phyloP scores from a whole-genome alignment of 2,888 invertebrate species.

The Nomada ferruginata region DNA sequence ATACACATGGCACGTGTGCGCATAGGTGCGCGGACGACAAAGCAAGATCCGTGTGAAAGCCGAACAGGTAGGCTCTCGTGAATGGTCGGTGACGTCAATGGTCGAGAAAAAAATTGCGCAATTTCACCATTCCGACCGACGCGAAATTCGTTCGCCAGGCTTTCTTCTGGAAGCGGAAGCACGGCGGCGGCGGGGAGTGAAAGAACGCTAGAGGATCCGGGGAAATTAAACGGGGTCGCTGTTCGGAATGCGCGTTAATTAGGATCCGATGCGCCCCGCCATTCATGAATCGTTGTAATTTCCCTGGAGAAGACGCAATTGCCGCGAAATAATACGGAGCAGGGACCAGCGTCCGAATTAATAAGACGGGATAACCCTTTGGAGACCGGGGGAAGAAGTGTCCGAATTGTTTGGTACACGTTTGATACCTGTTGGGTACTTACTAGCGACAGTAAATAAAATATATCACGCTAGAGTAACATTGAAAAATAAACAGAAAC shows the following conservation, averaged over 20 bases:
- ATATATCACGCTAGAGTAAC: too few relatives aligned
- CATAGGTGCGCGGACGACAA: constrained; percentile 72
- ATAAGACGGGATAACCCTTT: too few relatives aligned
- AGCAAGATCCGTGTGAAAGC: constrained; percentile 83
- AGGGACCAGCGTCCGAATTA: too few relatives aligned
- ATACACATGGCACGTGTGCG: background rate
- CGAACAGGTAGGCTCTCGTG: constrained; percentile 71
- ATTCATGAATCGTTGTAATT: constrained; percentile 41
- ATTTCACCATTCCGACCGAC: constrained; percentile 77
- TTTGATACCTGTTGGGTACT: too few relatives aligned
- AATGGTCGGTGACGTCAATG: constrained; percentile 83
- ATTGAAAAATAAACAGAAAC: too few relatives aligned
- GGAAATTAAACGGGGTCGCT: constrained; percentile 58
- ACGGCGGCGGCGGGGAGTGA: constrained; percentile 14
- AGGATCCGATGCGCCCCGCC: constrained; percentile 32
- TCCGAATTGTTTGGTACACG: too few relatives aligned
- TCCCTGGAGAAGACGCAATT: constrained; percentile 19
- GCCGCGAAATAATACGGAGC: background rate
- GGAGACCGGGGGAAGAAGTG: too few relatives aligned
- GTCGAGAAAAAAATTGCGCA: constrained; percentile 82
- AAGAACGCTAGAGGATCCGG: constrained; percentile 45
- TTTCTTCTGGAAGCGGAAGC: constrained; percentile 75
- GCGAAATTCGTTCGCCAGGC: constrained; percentile 70
- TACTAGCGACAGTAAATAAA: too few relatives aligned
- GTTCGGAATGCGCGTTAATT: constrained; percentile 57